Base-by-base conservation (phyloP, 1,140 invertebrate genomes). In the Holcopasites calliopsidis region DNA sequence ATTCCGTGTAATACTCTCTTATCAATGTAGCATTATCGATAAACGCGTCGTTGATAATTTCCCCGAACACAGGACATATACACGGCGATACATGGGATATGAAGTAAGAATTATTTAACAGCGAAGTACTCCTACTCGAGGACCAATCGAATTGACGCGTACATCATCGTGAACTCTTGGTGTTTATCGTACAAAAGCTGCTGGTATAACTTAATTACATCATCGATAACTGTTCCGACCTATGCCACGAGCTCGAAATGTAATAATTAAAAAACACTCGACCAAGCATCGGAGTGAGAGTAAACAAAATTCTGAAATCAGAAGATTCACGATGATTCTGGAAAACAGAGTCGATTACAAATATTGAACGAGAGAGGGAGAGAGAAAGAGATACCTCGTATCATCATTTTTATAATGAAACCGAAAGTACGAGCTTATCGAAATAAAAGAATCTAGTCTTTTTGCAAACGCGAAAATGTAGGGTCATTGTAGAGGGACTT, bases 191-290 rank as follows among this genome's bases (percentile, higher is more conserved):
- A 21, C 6, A 18, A 33, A 49, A 50, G 58, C 21, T 2, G 33
- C 60, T 28, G 23, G n/a, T 33, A 23, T 38, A 38, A 50, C 11
- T 61, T 50, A 50, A 71, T 71, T 71, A 49, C 69, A 21, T 61
- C 57, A 71, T 1, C 26, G 57, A 71, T 62, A 21, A 38, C 23
- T 26, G 21, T 16, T 16, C 13, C 35, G 50, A 68, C 65, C 50
- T 68, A 54, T 68, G 23, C 10, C 65, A 42, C 26, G 13, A 13
- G n/a, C 16, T 11, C 6, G 16, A 42, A n/a, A 58, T n/a, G 33
- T 10, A 62, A 31, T 31, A 65, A 65, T 18, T 49, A n/a, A 18
- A 1, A 54, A 40, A 68, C 10, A 40, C 26, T 16, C 13, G 8
- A 10, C 16, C 3, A 0, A 16, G 1, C 10, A 26, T 11, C n/a